Conservation (phyloP, 2,888 invertebrate genomes). For the Congeria kusceri region DNA sequence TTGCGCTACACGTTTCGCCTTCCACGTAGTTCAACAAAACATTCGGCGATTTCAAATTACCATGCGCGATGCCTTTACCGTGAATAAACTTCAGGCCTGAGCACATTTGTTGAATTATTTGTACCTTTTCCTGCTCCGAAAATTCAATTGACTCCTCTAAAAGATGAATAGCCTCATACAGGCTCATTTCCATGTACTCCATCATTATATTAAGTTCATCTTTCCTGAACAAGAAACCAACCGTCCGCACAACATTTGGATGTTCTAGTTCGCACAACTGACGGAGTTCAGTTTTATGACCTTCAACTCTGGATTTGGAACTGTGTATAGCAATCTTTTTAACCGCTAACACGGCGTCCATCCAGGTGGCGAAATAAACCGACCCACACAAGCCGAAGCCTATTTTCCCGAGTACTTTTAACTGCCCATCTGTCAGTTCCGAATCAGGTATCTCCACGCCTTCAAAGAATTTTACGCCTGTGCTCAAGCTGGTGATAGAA, state of each 20-base stretch:
- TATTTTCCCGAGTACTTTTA: constrained; percentile 24
- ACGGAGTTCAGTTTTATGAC: too few relatives aligned
- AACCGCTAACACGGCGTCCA: constrained; percentile 55
- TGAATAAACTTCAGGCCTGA: constrained; percentile 61
- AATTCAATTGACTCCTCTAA: constrained; percentile 39
- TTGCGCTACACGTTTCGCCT: constrained; percentile 41
- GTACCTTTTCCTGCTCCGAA: constrained; percentile 44
- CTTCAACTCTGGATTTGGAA: too few relatives aligned
- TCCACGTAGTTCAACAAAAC: constrained; percentile 54
- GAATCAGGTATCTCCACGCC: too few relatives aligned
- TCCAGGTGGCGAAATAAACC: constrained; percentile 56
- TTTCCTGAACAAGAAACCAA: constrained; percentile 49
- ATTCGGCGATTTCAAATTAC: constrained; percentile 65
- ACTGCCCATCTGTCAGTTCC: too few relatives aligned
- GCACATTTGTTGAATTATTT: constrained; percentile 51
- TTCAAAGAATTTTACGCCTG: too few relatives aligned
- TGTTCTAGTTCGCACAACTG: constrained; percentile 41
- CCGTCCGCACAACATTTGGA: constrained; percentile 55
- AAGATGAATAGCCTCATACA: constrained; percentile 56
- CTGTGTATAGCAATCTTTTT: constrained; percentile 27
- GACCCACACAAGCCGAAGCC: constrained; percentile 60
- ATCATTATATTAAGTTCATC: constrained; percentile 58
- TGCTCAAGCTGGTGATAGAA: too few relatives aligned
- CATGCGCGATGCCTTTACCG: constrained; percentile 35
- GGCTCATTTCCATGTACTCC: constrained; percentile 63